Evolutionary conservation across 2,888 invertebrate genomes (phyloP).

Genomic region (Parnassius smintheus): DNA sequence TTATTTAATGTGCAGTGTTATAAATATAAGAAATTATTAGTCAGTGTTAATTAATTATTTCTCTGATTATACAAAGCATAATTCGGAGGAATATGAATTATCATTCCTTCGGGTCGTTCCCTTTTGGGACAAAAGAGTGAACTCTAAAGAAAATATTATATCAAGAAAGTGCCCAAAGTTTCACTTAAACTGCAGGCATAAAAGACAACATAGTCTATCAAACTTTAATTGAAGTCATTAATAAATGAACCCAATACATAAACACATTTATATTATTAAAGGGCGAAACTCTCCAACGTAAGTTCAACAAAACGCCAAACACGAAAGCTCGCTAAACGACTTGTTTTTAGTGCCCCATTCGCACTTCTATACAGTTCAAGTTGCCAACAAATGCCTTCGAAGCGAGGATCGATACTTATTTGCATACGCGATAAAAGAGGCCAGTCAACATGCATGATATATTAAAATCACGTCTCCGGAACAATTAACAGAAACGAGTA

Average conservation of each 20-base stretch:
- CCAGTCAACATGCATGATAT: constrained; percentile 73
- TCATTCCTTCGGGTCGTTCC: too few relatives aligned
- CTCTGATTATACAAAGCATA: too few relatives aligned
- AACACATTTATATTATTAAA: constrained; percentile 15
- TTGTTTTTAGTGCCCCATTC: constrained; percentile 46
- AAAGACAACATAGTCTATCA: too few relatives aligned
- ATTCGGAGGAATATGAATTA: too few relatives aligned
- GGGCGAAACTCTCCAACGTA: constrained; percentile 22
- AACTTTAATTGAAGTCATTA: constrained; percentile 1
- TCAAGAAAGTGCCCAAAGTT: too few relatives aligned
- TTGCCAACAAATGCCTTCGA: constrained; percentile 33
- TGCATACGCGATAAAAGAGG: constrained; percentile 70
- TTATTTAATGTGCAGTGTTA: too few relatives aligned
- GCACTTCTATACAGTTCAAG: constrained; percentile 34
- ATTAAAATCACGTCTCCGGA: constrained; percentile 77
- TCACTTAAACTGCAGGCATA: too few relatives aligned
- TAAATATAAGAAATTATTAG: too few relatives aligned
- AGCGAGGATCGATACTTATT: constrained; percentile 55
- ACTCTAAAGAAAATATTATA: too few relatives aligned
- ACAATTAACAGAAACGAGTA: constrained; percentile 75
- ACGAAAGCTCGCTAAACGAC: constrained; percentile 26
- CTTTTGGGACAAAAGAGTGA: too few relatives aligned
- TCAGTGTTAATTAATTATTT: too few relatives aligned
- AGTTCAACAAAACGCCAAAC: constrained; percentile 39
- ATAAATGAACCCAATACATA: background rate